phyloP scores from a whole-genome alignment of 2,113 vertebrate genomes.

The Mirza zaza region DNA sequence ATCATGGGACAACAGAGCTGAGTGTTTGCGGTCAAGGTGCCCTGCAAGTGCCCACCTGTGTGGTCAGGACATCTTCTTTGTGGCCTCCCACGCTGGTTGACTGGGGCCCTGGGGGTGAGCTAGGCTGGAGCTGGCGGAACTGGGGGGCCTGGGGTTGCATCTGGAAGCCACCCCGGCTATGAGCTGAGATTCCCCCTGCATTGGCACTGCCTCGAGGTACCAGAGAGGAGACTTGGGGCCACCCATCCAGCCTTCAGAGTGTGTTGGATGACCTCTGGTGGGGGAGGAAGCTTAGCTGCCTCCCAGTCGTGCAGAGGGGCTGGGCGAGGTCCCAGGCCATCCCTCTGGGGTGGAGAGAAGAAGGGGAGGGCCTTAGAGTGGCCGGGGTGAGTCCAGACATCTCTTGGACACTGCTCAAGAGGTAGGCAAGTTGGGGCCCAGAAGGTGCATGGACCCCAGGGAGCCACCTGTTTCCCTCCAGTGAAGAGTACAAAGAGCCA shows the following conservation, averaged over 20 bases:
- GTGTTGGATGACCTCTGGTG: background rate
- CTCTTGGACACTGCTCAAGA: background rate
- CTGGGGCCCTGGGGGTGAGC: background rate
- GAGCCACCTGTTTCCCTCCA: background rate
- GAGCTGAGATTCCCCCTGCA: background rate
- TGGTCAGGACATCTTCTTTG: background rate
- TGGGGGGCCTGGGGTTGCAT: background rate
- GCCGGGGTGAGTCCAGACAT: background rate
- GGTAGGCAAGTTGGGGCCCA: background rate
- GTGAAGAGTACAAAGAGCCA: background rate
- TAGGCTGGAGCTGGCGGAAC: background rate
- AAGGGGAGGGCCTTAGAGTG: background rate
- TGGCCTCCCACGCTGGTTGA: background rate
- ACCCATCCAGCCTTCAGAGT: background rate
- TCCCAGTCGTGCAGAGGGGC: background rate
- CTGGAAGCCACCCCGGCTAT: background rate
- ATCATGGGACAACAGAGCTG: too few species aligned
- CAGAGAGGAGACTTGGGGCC: too few species aligned
- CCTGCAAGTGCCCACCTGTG: background rate
- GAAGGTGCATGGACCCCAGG: background rate
- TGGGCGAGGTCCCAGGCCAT: background rate
- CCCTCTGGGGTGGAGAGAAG: background rate
- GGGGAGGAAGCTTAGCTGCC: background rate
- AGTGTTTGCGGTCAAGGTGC: background rate
- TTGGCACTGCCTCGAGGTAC: background rate